phyloP scores from a whole-genome alignment of 2,888 invertebrate genomes.

The Caenorhabditis macrosperma region DNA sequence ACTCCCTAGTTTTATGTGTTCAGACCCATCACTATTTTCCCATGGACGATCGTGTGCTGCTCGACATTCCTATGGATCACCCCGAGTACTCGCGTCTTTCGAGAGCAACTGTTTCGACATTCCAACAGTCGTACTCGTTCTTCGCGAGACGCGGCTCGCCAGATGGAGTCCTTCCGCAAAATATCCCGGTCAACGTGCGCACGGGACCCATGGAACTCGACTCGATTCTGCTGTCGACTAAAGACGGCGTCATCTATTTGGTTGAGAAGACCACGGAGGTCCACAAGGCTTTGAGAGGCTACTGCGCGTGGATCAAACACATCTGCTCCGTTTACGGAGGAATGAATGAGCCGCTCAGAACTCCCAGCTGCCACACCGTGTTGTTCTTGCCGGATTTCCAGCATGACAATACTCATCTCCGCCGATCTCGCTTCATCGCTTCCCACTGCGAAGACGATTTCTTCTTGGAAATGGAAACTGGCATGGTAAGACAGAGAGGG shows the following conservation, averaged over 20 bases:
- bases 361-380: not conserved
- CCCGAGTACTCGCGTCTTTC: not conserved
- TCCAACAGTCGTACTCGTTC: not conserved
- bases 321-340: not conserved
- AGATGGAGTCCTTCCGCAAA: too few relatives aligned
- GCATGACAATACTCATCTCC: not conserved
- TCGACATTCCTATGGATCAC: not conserved
- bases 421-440: not conserved
- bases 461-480: constrained; percentile 13
- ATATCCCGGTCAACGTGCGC: not conserved
- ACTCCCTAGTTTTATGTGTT: not conserved
- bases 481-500: constrained; percentile 6
- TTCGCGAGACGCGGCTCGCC: not conserved
- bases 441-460: too few relatives aligned
- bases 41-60: not conserved
- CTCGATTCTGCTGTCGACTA: not conserved
- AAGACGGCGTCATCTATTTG: not conserved
- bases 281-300: not conserved
- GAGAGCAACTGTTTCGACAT: not conserved
- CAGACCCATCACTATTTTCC: constrained; percentile 2
- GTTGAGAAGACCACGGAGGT: not conserved
- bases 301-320: not conserved
- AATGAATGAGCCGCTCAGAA: not conserved
- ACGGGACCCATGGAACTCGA: not conserved
- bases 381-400: not conserved